Base-by-base conservation (phyloP, 2,113 vertebrate species). In the Siphamia tubifer region DNA sequence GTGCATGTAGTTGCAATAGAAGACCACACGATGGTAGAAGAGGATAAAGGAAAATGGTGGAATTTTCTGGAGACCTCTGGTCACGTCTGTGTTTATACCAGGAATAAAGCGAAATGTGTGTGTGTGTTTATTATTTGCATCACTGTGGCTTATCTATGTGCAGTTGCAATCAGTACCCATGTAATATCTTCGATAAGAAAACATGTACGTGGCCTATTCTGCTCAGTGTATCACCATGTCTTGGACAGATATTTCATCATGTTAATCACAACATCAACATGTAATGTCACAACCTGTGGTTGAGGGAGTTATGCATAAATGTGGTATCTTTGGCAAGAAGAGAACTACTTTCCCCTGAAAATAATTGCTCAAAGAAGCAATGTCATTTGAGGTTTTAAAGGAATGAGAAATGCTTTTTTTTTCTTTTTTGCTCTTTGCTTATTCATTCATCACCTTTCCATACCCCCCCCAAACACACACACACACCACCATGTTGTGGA, bases 1-100 rank as follows among this genome's bases (percentile, higher is more conserved):
- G 6, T 39, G 6, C 20, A 9, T 64, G 77, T 56, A 79, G 15
- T 28, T 61, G 3, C 75, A 66, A 47, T 23, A 55, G 0, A 10
- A 20, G 24, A 7, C 88, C 91, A 89, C 87, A 68, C 52, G 89
- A 55, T 85, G 91, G 86, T 88, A 88, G 73, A 8, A 68, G 57
- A 83, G 58, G 34, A 53, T 35, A 60, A 63, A 25, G 6, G 12
- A 23, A 73, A 7, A 12, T 7, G 0, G 17, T 9, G 16, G 15
- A n/a, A n/a, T n/a, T n/a, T n/a, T n/a, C n/a, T n/a, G n/a, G n/a
- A n/a, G n/a, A n/a, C n/a, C n/a, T n/a, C n/a, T n/a, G n/a, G n/a
- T n/a, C n/a, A n/a, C n/a, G n/a, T n/a, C n/a, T n/a, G 8, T 16
- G 1, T 4, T 51, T 11, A 27, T 27, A n/a, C n/a, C n/a, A n/a